Percentiles rank a stretch among this genome's conserved stretches.
Evolutionary conservation across 2,797 vertebrate genomes (phyloP).

Genomic region (Coluber constrictor): DNA sequence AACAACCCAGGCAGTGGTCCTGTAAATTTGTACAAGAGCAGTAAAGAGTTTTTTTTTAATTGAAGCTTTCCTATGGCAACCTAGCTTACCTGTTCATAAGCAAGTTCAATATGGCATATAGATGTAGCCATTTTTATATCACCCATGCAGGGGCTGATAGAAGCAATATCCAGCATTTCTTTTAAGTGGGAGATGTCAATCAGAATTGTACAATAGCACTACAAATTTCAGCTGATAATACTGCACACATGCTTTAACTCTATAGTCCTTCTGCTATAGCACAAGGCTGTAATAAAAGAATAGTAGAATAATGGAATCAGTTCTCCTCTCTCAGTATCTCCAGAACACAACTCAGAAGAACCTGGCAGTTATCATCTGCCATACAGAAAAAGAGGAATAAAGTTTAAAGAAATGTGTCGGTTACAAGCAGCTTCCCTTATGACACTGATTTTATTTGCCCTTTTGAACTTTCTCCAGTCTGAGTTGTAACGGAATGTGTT

Average conservation of each 20-base stretch:
- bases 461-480: not conserved
- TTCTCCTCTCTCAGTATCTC: not conserved
- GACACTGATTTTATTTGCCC: not conserved
- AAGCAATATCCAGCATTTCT: not conserved
- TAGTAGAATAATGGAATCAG: not conserved
- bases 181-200: not conserved
- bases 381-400: not conserved
- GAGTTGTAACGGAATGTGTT: not conserved
- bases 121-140: not conserved
- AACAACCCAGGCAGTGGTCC: not conserved
- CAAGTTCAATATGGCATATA: not conserved
- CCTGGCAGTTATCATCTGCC: not conserved
- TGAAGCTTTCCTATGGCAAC: not conserved
- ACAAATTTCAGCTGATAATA: not conserved
- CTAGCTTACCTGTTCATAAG: not conserved
- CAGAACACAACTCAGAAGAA: not conserved
- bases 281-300: not conserved
- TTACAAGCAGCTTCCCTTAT: not conserved
- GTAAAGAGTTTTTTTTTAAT: not conserved
- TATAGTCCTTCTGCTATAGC: not conserved
- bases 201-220: not conserved
- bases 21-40: not conserved
- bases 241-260: not conserved
- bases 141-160: not conserved
- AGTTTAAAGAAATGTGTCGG: not conserved